These are phyloP conservation scores for Periophthalmus magnuspinnatus DNA, from an alignment of 2,797 vertebrate genomes.

Conservation along the genomic window DNA sequence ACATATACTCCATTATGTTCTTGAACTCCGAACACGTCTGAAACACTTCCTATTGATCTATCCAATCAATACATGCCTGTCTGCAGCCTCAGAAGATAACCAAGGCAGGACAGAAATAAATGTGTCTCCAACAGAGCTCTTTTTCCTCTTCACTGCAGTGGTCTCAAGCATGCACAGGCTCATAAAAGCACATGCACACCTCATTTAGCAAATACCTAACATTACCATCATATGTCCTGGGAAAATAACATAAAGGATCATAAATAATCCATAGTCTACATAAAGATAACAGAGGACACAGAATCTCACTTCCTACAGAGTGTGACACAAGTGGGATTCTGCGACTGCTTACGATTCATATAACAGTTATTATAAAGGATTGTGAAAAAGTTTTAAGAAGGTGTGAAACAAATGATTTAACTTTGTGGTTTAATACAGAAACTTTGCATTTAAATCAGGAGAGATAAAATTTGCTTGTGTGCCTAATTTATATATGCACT, in stretches of 20 bases:
- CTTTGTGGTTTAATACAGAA: background rate
- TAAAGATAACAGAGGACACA: background rate
- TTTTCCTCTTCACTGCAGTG: conserved; percentile 31
- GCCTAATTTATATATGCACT: background rate
- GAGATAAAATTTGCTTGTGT: background rate
- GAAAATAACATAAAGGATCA: conserved; percentile 20
- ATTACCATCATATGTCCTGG: conserved; percentile 36
- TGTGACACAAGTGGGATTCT: background rate
- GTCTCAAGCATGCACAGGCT: conserved; percentile 45
- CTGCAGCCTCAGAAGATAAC: conserved; percentile 12
- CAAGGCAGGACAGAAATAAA: background rate
- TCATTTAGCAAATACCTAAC: conserved; percentile 23
- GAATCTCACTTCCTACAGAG: conserved; percentile 9
- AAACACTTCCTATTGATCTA: conserved; percentile 18
- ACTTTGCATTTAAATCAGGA: background rate
- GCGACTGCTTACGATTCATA: conserved; percentile 28
- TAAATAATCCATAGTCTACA: conserved; percentile 11
- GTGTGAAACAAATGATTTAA: background rate
- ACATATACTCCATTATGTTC: conserved; percentile 7
- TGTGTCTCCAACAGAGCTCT: background rate
- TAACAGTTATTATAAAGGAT: conserved; percentile 25
- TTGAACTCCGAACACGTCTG: conserved; percentile 5
- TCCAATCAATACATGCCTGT: background rate
- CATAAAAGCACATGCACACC: no score
- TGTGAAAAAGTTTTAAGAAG: background rate